These are phyloP conservation scores for Kryptolebias marmoratus DNA, from an alignment of 2,113 vertebrate genomes.

Conservation along the genomic window DNA sequence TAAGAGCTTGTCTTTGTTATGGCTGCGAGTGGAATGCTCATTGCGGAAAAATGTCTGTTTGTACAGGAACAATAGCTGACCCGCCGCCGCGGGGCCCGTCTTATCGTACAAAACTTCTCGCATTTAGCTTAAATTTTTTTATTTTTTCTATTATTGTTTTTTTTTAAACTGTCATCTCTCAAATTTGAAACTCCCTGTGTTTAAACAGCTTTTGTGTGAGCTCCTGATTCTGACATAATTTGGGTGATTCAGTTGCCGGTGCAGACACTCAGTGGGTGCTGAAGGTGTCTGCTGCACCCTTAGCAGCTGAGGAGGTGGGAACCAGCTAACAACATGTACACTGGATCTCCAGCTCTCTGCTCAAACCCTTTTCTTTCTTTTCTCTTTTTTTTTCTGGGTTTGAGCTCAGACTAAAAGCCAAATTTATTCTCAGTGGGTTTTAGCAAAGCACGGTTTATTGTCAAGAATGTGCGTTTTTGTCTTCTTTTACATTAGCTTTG, in stretches of 20 bases:
- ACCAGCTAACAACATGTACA: constrained; percentile 30
- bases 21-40: constrained; percentile 9
- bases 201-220: constrained; percentile 8
- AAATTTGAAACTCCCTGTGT: constrained; percentile 8
- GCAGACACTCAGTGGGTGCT: constrained; percentile 43
- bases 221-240: constrained; percentile 39
- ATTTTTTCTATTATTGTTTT: constrained; percentile 4
- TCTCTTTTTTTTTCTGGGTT: not conserved
- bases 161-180: not conserved
- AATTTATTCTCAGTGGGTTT: not conserved
- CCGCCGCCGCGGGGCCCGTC: not conserved
- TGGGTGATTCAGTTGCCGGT: constrained; percentile 38
- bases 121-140: not conserved
- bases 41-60: constrained; percentile 7
- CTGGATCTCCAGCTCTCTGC: constrained; percentile 23
- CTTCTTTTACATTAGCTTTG: not conserved
- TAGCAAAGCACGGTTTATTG: not conserved
- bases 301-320: constrained; percentile 56
- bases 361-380: constrained; percentile 1
- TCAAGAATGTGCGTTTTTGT: not conserved
- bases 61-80: constrained; percentile 10
- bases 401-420: constrained; percentile 4
- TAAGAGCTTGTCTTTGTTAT: constrained; percentile 61
- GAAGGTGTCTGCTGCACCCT: constrained; percentile 54
- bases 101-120: not conserved